phyloP scores from a whole-genome alignment of 2,113 vertebrate genomes.

The Misgurnus anguillicaudatus region DNA sequence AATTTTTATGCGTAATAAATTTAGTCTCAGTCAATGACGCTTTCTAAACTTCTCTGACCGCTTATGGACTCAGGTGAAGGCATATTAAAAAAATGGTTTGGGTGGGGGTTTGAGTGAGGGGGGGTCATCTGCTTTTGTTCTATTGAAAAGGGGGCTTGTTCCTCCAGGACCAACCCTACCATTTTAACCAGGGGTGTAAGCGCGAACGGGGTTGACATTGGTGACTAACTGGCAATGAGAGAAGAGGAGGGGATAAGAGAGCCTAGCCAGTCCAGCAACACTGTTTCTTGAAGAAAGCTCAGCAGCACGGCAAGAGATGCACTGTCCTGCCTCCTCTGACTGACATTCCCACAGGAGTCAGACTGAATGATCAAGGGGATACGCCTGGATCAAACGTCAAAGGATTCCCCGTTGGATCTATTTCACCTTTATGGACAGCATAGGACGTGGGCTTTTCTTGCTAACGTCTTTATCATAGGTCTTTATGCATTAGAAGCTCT shows the following conservation, averaged over 20 bases:
- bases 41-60: conserved; percentile 53
- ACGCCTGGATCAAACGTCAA: conserved; percentile 46
- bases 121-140: conserved; percentile 74
- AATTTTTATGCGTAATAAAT: background rate
- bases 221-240: conserved; percentile 71
- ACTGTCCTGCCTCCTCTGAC: conserved; percentile 47
- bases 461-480: conserved; percentile 29
- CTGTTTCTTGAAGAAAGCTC: conserved; percentile 57
- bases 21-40: background rate
- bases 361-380: conserved; percentile 49
- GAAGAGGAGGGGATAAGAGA: conserved; percentile 68
- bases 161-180: conserved; percentile 72
- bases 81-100: conserved; percentile 62
- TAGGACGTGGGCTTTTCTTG: conserved; percentile 9
- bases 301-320: conserved; percentile 49
- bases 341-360: conserved; percentile 52
- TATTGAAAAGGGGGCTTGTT: conserved; percentile 76
- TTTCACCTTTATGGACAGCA: conserved; percentile 43
- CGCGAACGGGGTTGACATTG: conserved; percentile 69
- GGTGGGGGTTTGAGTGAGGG: conserved; percentile 47
- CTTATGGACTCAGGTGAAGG: conserved; percentile 72
- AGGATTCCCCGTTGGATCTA: conserved; percentile 51
- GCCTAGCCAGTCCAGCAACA: conserved; percentile 57
- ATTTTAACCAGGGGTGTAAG: conserved; percentile 75
- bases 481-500: conserved; percentile 19